Evolutionary conservation across 2,888 invertebrate genomes (phyloP), one percentile per base, ranked within the genome.

Genomic region (Polydrusus pterygomalis): DNA sequence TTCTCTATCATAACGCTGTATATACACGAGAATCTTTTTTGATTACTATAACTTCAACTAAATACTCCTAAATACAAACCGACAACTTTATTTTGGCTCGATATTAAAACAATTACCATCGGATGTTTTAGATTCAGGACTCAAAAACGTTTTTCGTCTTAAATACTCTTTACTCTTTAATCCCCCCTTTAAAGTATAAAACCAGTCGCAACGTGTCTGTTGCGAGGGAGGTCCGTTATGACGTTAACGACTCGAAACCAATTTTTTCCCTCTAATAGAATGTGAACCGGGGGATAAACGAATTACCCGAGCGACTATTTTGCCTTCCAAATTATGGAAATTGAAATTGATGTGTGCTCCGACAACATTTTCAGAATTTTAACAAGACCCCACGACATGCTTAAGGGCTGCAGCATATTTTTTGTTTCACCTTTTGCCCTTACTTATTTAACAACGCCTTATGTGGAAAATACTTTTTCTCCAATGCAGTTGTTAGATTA

Each of bases 281-380:
- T 71, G 68, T 67, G 75, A 75, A 71, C 62, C 65, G 64, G 20
- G 63, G 69, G 74, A 74, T 77, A 77, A 77, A 58, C 45, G 65
- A 74, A 77, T 77, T 76, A 69, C 69, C 47, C 54, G 45, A 30
- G 25, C 72, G 76, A 73, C 69, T 74, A 77, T 73, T 73, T 72
- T 70, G 73, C 73, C 70, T 40, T 49, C 51, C 68, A 63, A 77
- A 74, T 77, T 77, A 77, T 77, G 77, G 74, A 77, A 77, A 77
- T 77, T 74, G 77, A 77, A 74, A 77, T 77, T 77, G 77, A 77
- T 74, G 77, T 77, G 74, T 74, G 71, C 77, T 25, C 54, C 20
- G 70, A 73, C 65, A 74, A 77, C 77, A 74, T 74, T 77, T 74
- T 70, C 60, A 17, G 77, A 77, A 77, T 77, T 77, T 77, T 60